Conservation (phyloP, 2,888 invertebrate species). For the Aethes cnicana region DNA sequence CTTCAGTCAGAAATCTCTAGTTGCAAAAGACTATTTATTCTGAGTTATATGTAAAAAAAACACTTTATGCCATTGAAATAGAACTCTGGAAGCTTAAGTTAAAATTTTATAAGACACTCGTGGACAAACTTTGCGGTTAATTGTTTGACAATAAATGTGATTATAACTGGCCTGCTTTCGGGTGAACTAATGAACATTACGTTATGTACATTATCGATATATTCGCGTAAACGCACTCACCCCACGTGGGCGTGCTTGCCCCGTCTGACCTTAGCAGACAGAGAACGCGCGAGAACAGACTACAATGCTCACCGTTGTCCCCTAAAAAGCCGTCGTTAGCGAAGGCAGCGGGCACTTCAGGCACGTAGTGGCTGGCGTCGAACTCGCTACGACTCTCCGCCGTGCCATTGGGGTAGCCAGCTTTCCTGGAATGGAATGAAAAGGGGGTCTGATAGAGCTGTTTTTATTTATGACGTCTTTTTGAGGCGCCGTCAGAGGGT, state of each 20-base stretch:
- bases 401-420: slow-evolving; percentile 57
- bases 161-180: slow-evolving; percentile 7
- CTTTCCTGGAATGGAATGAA: slow-evolving; percentile 46
- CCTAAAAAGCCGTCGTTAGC: slow-evolving; percentile 73
- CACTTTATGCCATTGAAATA: too few relatives aligned
- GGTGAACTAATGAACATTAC: slow-evolving; percentile 6
- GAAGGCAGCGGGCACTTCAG: slow-evolving; percentile 70
- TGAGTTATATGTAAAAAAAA: too few relatives aligned
- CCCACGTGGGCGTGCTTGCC: too few relatives aligned
- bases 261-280: too few relatives aligned
- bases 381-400: slow-evolving; percentile 76
- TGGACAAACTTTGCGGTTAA: background rate
- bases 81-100: too few relatives aligned
- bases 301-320: slow-evolving; percentile 59
- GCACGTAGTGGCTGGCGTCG: slow-evolving; percentile 77
- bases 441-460: background rate
- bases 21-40: too few relatives aligned
- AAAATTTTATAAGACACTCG: background rate
- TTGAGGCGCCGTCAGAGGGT: background rate
- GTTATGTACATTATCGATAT: too few relatives aligned
- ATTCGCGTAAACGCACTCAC: too few relatives aligned
- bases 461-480: background rate
- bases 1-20: background rate
- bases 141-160: slow-evolving; percentile 15
- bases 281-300: too few relatives aligned